These are phyloP conservation scores for Microcebus griseorufus DNA, from an alignment of 2,113 vertebrate genomes.

Conservation along the genomic window DNA sequence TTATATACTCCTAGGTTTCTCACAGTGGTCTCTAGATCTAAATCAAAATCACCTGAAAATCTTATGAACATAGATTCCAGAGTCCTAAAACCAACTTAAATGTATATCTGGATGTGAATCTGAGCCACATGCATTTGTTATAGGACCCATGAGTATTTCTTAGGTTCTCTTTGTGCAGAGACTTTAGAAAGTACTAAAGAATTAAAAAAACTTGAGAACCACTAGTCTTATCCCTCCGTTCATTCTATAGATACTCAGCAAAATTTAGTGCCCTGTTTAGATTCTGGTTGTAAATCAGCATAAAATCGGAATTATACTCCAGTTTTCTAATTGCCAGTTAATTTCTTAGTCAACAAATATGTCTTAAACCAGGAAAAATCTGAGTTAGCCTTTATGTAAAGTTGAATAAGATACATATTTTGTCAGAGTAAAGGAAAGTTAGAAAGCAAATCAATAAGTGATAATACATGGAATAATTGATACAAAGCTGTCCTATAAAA, in stretches of 20 bases:
- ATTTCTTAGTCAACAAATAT: neutral
- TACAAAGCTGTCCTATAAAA: neutral
- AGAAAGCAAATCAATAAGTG: neutral
- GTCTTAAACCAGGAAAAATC: neutral
- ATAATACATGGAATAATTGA: neutral
- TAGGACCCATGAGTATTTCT: neutral
- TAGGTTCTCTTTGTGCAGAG: neutral
- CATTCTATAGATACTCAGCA: neutral
- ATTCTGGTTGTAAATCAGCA: neutral
- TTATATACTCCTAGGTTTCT: neutral
- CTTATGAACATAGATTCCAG: neutral
- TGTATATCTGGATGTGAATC: too few species aligned
- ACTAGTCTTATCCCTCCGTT: neutral
- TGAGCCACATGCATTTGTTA: neutral
- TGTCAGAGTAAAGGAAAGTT: neutral
- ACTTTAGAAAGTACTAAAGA: neutral
- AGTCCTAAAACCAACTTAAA: neutral
- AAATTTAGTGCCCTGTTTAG: neutral
- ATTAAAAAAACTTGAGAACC: neutral
- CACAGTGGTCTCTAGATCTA: neutral
- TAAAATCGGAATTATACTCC: neutral
- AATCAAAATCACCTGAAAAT: neutral
- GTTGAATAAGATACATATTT: neutral
- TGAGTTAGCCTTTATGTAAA: neutral
- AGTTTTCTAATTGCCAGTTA: neutral